A percentile compares a stretch with the other conserved stretches of the same genome.
These are phyloP conservation scores for Polietes domitor DNA, from an alignment of 2,888 invertebrate genomes.

Conservation along the genomic window DNA sequence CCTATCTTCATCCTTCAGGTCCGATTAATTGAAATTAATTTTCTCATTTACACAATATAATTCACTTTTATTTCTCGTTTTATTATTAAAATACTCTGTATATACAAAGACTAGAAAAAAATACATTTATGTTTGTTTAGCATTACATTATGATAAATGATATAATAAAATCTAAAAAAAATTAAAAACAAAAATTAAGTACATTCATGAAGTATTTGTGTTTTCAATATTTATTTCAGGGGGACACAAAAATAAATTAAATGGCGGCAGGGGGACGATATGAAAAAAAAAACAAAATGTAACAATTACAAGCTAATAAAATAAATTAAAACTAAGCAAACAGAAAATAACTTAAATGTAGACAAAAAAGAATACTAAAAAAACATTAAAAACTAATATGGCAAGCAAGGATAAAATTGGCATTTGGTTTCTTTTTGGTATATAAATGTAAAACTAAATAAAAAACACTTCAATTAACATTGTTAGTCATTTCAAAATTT, in stretches of 20 bases:
- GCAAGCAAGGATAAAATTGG: conserved; percentile 28
- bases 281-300: conserved; percentile 3
- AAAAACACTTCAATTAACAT: too few species aligned
- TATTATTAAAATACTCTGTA: conserved; percentile 55
- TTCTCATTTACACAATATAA: neutral
- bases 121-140: conserved; percentile 46
- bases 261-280: neutral
- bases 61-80: neutral
- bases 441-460: too few species aligned
- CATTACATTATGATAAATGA: neutral
- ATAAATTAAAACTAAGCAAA: conserved; percentile 40
- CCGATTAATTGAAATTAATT: neutral
- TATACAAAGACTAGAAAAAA: conserved; percentile 62
- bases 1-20: too few species aligned
- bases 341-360: conserved; percentile 39
- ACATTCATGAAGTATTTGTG: conserved; percentile 12
- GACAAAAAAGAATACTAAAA: conserved; percentile 10
- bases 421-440: neutral
- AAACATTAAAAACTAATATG: conserved; percentile 21
- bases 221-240: too few species aligned
- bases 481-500: too few species aligned
- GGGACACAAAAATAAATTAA: conserved; percentile 6
- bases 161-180: conserved; percentile 21
- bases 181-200: conserved; percentile 40
- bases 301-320: conserved; percentile 49